Evolutionary conservation across 2,113 vertebrate species (phyloP).

Genomic region (Callorhinus ursinus): DNA sequence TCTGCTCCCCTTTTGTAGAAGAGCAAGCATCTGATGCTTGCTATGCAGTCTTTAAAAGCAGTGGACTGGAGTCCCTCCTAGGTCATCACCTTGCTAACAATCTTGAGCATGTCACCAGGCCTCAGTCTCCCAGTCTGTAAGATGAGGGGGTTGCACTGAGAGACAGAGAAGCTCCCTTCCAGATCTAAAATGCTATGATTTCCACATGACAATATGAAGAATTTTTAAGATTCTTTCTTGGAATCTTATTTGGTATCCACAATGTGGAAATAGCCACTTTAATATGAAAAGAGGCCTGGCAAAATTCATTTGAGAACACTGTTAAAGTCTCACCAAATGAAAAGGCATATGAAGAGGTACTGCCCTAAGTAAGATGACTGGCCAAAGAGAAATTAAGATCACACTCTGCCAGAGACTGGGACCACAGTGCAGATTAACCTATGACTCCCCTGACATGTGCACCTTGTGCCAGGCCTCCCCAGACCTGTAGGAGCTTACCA

Average conservation of each 20-base stretch:
- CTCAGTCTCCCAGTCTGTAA: not conserved
- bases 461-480: not conserved
- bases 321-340: not conserved
- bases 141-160: not conserved
- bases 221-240: not conserved
- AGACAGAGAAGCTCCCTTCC: not conserved
- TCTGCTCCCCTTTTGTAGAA: not conserved
- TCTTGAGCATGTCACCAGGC: not conserved
- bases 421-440: not conserved
- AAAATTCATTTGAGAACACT: not conserved
- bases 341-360: not conserved
- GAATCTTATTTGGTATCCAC: not conserved
- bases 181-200: not conserved
- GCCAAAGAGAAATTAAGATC: not conserved
- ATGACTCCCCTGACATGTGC: not conserved
- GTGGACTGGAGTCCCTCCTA: not conserved
- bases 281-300: not conserved
- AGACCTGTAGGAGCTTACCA: not conserved
- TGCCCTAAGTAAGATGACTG: not conserved
- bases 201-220: not conserved
- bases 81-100: not conserved
- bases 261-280: not conserved
- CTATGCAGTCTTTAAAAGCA: no score
- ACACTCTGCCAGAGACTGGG: not conserved
- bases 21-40: not conserved